These are phyloP conservation scores for Rhodophaea formosa DNA, from an alignment of 2,888 invertebrate species.

Conservation along the genomic window DNA sequence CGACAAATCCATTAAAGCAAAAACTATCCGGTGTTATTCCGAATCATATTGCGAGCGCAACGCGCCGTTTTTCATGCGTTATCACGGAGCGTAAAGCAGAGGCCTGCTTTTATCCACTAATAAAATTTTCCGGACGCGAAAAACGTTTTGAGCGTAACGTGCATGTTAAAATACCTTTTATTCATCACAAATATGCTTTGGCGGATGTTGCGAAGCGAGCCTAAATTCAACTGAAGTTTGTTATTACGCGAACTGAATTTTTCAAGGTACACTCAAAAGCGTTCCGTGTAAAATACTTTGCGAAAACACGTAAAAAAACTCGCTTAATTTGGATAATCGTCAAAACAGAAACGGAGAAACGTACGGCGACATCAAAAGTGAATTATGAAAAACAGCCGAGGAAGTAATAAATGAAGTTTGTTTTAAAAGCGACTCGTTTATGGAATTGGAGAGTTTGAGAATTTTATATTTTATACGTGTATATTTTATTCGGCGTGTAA, in stretches of 20 bases:
- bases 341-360: conserved; percentile 12
- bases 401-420: conserved; percentile 15
- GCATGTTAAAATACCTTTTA: conserved; percentile 13
- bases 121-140: conserved; percentile 11
- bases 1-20: background rate
- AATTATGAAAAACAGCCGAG: conserved; percentile 13
- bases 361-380: conserved; percentile 18
- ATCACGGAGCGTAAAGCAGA: conserved; percentile 5
- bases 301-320: conserved; percentile 12
- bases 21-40: background rate
- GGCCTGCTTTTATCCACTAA: conserved; percentile 10
- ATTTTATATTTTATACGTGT: no score
- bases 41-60: background rate
- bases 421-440: conserved; percentile 4
- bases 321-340: conserved; percentile 21
- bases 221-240: conserved; percentile 12
- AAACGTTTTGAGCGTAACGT: conserved; percentile 10
- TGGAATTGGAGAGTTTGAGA: background rate
- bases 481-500: no score
- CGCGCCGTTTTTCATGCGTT: background rate
- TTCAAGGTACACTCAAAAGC: conserved; percentile 15
- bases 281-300: conserved; percentile 9
- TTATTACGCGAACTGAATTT: conserved; percentile 5
- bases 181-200: conserved; percentile 13
- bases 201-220: conserved; percentile 5